A percentile compares a stretch with the other conserved stretches of the same genome.
phyloP scores from a whole-genome alignment of 2,113 vertebrate species.

The Hydrolagus affinis region DNA sequence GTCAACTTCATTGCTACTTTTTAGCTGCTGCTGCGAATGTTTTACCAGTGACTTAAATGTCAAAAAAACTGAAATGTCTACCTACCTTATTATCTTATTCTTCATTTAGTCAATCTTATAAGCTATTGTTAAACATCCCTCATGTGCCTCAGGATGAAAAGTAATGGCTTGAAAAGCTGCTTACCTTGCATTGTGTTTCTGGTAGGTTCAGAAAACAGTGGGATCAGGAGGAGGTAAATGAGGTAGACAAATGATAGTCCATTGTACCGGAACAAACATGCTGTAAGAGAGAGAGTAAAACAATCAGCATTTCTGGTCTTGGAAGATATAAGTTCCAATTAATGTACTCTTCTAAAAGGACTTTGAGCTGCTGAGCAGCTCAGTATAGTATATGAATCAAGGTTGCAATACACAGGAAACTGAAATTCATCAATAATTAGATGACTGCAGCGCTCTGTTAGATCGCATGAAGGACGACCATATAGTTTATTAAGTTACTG shows the following conservation, averaged over 20 bases:
- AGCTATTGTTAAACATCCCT: neutral
- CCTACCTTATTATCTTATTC: too few species aligned
- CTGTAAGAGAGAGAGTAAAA: slow-evolving; percentile 49
- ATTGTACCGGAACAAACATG: slow-evolving; percentile 95
- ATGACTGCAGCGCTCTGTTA: neutral
- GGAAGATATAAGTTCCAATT: neutral
- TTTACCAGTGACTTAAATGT: too few species aligned
- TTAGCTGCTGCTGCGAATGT: too few species aligned
- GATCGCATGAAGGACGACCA: neutral
- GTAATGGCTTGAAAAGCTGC: slow-evolving; percentile 35
- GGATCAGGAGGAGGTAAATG: slow-evolving; percentile 95
- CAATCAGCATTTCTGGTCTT: neutral
- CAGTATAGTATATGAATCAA: neutral
- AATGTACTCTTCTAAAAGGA: neutral
- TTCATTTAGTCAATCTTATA: neutral
- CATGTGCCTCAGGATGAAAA: neutral
- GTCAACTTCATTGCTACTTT: too few species aligned
- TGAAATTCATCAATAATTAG: neutral
- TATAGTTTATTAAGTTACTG: neutral
- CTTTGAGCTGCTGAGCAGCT: neutral
- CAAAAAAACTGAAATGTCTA: too few species aligned
- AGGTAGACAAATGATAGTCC: slow-evolving; percentile 96
- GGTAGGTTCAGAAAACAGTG: slow-evolving; percentile 86
- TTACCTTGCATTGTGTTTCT: slow-evolving; percentile 90
- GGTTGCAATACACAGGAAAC: too few species aligned